Conservation (phyloP, 64 coral and sea anemone genomes). For the Porites australiensis region DNA sequence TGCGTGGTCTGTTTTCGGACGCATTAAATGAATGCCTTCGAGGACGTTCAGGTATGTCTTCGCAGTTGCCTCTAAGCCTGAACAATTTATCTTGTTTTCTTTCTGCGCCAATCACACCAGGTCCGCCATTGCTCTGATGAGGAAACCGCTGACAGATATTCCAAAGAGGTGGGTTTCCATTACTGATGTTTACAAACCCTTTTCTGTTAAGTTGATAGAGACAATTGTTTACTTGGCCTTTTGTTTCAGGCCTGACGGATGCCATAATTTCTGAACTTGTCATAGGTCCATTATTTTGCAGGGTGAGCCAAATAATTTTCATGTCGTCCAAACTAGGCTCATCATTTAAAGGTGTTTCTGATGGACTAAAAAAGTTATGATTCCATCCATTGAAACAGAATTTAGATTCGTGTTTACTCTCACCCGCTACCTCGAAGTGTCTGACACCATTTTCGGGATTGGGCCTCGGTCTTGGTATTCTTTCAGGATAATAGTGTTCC, state of each 20-base stretch:
- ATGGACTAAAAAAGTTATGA: neutral
- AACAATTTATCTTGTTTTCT: conserved; percentile 7
- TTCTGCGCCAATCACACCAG: conserved; percentile 62
- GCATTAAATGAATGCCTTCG: neutral
- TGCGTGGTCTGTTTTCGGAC: neutral
- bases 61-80: neutral
- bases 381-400: neutral
- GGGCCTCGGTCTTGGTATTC: neutral
- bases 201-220: conserved; percentile 11
- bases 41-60: neutral
- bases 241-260: neutral
- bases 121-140: neutral
- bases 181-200: neutral
- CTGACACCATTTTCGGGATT: neutral
- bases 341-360: neutral
- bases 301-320: neutral
- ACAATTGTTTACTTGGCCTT: neutral
- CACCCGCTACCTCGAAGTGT: neutral
- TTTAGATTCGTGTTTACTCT: neutral
- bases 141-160: neutral
- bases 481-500: neutral
- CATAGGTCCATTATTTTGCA: conserved; percentile 23
- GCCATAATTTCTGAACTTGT: conserved; percentile 1
- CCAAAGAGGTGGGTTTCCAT: neutral
- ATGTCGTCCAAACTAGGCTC: neutral